A percentile compares a stretch with the other conserved stretches of the same genome.
phyloP scores from a whole-genome alignment of 2,888 invertebrate genomes.

The Willowsia nigromaculata region DNA sequence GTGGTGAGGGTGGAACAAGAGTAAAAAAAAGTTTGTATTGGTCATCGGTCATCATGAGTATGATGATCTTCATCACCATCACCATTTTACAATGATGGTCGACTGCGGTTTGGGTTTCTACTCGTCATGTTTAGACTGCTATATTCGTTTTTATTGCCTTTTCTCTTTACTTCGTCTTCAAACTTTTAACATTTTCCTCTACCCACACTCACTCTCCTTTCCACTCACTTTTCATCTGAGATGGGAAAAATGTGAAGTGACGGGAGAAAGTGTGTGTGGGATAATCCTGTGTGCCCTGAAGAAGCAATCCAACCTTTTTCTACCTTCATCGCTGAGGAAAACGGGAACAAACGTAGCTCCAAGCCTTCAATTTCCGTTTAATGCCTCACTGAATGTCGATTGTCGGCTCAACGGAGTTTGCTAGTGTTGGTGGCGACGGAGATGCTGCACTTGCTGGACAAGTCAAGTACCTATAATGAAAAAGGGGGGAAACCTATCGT shows the following conservation, averaged over 20 bases:
- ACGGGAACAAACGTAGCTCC: background rate
- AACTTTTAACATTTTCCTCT: constrained; percentile 12
- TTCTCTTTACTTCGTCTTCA: constrained; percentile 1
- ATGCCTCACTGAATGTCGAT: constrained; percentile 53
- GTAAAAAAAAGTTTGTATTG: background rate
- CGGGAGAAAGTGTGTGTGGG: background rate
- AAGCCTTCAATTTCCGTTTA: constrained; percentile 64
- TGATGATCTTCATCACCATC: background rate
- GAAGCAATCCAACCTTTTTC: background rate
- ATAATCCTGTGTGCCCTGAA: background rate
- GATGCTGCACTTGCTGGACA: background rate
- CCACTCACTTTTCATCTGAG: background rate
- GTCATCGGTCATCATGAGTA: background rate
- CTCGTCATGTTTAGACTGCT: background rate
- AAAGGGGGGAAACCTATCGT: background rate
- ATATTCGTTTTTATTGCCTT: constrained; percentile 29
- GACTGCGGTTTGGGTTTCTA: background rate
- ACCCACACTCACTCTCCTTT: background rate
- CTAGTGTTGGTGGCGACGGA: background rate
- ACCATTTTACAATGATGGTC: background rate
- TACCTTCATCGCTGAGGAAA: background rate
- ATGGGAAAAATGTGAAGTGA: background rate
- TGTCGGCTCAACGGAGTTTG: background rate
- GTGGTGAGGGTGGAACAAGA: background rate
- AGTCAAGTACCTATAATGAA: background rate